Conservation (phyloP, 2,888 invertebrate genomes). For the Drosophila macrospina region DNA sequence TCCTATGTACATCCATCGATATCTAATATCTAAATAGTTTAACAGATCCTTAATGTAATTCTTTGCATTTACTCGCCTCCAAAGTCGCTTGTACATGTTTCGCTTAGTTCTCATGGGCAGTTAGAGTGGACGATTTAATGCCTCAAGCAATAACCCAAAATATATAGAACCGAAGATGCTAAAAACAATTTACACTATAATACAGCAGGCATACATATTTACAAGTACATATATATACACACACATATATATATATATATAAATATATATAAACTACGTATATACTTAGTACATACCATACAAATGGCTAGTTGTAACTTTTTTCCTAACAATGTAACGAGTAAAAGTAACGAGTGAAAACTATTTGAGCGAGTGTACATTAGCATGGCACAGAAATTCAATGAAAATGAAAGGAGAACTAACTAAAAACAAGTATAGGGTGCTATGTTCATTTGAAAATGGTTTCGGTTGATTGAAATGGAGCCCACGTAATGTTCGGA, state of each 20-base stretch:
- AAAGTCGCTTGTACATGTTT: conserved; percentile 54
- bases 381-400: background rate
- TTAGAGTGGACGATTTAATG: conserved; percentile 29
- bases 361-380: conserved; percentile 1
- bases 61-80: conserved; percentile 66
- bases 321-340: conserved; percentile 20
- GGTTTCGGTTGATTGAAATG: conserved; percentile 66
- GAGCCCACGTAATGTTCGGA: background rate
- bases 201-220: conserved; percentile 36
- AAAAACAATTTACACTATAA: conserved; percentile 45
- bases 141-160: conserved; percentile 78
- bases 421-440: conserved; percentile 12
- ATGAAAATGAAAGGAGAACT: conserved; percentile 12
- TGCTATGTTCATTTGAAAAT: conserved; percentile 31
- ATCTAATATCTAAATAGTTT: conserved; percentile 16
- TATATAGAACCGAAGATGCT: conserved; percentile 77
- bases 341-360: background rate
- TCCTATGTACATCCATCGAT: conserved; percentile 26
- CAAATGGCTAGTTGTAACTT: conserved; percentile 37
- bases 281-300: conserved; percentile 37
- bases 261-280: conserved; percentile 25
- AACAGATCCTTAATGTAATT: conserved; percentile 32
- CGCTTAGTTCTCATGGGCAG: conserved; percentile 34
- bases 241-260: conserved; percentile 15
- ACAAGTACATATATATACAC: conserved; percentile 15